These are phyloP conservation scores for Meriones psammophilus DNA, from an alignment of 2,797 vertebrate species.

Conservation along the genomic window DNA sequence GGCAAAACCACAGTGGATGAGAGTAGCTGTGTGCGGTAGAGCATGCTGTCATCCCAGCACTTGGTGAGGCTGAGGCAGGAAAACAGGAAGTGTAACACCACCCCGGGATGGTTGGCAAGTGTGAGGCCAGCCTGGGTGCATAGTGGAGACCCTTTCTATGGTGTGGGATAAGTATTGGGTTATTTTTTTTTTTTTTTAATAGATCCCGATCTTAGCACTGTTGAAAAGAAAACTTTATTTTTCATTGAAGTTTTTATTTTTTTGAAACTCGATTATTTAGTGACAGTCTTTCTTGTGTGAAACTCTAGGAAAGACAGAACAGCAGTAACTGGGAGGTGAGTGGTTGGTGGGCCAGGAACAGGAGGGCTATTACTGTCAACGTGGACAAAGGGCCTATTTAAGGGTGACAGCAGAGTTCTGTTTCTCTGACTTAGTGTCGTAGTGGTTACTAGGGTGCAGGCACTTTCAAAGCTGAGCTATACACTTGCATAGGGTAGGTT, in stretches of 20 bases:
- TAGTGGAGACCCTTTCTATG: not conserved
- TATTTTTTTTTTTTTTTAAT: not conserved
- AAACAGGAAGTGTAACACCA: not conserved
- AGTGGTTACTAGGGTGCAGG: not conserved
- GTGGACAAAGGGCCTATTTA: not conserved
- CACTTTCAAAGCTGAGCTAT: conserved; percentile 26
- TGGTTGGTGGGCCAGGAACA: not conserved
- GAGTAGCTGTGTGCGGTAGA: not conserved
- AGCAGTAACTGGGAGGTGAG: not conserved
- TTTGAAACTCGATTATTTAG: conserved; percentile 15
- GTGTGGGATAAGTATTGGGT: not conserved
- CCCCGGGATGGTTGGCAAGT: too few species aligned
- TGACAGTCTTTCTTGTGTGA: conserved; percentile 54
- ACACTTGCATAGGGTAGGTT: not conserved
- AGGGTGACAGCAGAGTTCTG: not conserved
- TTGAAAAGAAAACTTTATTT: not conserved
- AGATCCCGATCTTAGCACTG: not conserved
- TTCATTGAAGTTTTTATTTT: not conserved
- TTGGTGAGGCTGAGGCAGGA: too few species aligned
- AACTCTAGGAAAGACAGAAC: conserved; percentile 30
- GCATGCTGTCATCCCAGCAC: not conserved
- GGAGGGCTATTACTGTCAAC: not conserved
- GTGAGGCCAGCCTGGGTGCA: not conserved
- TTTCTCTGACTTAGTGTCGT: not conserved
- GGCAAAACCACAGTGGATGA: not conserved